Evolutionary conservation across 2,113 vertebrate species (phyloP).

Genomic region (Neotragus moschatus): DNA sequence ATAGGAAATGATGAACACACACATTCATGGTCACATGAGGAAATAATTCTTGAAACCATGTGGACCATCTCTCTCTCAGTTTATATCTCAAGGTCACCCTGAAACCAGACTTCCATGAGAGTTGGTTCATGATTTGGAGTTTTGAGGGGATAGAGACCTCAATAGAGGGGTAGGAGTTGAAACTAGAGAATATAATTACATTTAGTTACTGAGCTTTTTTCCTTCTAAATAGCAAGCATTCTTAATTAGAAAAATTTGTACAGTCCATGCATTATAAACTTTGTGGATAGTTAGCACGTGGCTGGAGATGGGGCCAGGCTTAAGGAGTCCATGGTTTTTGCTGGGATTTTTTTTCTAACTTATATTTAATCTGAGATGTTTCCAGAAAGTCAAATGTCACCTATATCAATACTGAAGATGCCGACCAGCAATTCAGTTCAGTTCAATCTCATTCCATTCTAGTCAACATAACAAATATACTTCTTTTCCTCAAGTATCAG

Average conservation of each 20-base stretch:
- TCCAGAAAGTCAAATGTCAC: background rate
- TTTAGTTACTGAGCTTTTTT: background rate
- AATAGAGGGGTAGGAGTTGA: background rate
- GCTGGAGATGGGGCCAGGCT: background rate
- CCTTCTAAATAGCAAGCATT: background rate
- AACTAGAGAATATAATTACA: slow-evolving; percentile 34
- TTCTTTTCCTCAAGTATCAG: background rate
- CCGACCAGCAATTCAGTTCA: background rate
- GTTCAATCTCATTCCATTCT: background rate
- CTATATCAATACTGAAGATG: background rate
- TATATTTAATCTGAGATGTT: background rate
- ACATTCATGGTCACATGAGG: background rate
- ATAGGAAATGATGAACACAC: background rate
- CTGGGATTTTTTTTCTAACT: background rate
- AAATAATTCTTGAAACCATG: background rate
- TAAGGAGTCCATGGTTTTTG: background rate
- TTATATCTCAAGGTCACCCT: background rate
- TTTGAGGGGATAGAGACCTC: background rate
- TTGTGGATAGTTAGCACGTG: slow-evolving; percentile 5
- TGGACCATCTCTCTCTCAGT: background rate
- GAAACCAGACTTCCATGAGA: background rate
- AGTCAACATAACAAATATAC: background rate
- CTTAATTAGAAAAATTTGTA: slow-evolving; percentile 52
- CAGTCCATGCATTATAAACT: background rate
- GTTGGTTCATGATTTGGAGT: background rate